Conservation (phyloP, 2,113 vertebrate species). For the Apteryx mantelli region DNA sequence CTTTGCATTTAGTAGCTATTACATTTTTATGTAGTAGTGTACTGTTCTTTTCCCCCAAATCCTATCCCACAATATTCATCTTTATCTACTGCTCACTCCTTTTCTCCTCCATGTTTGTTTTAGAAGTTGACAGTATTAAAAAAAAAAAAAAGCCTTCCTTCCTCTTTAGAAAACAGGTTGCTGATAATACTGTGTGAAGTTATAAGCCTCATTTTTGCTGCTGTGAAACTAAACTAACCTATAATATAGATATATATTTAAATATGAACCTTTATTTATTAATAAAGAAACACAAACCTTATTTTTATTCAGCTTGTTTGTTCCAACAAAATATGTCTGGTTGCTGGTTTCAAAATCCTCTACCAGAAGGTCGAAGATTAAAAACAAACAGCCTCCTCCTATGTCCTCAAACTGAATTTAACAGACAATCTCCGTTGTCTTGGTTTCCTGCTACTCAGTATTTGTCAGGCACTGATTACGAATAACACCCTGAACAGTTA, state of each 20-base stretch:
- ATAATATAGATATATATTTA: not conserved
- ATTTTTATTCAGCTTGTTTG: not conserved
- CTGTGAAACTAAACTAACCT: not conserved
- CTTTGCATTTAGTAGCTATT: not conserved
- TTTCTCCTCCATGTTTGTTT: not conserved
- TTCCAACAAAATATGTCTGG: not conserved
- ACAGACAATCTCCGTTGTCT: not conserved
- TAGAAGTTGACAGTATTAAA: not conserved
- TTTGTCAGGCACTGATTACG: conserved; percentile 49
- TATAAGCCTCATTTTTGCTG: not conserved
- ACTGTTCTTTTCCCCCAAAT: not conserved
- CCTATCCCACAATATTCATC: not conserved
- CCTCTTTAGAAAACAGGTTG: not conserved
- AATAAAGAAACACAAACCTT: not conserved
- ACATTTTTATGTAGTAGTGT: not conserved
- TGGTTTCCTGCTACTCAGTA: conserved; percentile 36
- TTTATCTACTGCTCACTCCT: not conserved
- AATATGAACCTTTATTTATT: not conserved
- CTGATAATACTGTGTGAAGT: not conserved
- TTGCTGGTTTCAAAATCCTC: conserved; percentile 3
- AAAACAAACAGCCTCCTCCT: not conserved
- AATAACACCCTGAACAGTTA: conserved; percentile 18
- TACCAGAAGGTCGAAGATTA: conserved; percentile 35
- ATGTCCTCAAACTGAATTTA: not conserved
- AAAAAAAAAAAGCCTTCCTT: not conserved